Evolutionary conservation across 2,888 invertebrate species (phyloP), one percentile per base, ranked within the genome.

Genomic region (Polydrusus tereticollis): DNA sequence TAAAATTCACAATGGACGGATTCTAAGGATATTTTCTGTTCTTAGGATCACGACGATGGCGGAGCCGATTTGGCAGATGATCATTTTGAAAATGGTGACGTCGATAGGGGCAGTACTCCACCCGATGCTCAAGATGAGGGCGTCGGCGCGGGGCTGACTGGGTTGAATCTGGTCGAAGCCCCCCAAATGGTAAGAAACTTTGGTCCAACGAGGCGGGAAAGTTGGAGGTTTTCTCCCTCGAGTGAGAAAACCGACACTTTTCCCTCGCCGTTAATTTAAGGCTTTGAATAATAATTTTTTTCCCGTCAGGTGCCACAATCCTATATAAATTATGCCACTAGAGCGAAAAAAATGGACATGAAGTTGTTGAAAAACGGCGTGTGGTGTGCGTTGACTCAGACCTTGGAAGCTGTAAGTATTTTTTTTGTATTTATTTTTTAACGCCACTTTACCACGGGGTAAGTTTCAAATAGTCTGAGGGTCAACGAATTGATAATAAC

Each of bases 311-410:
- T 92, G 4, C 88, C 89, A 2, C 92, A 92, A 85, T 89, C 92
- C 55, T 89, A 91, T 79, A 92, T 96, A 73, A 90, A 91, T 0
- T 96, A 94, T 83, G 94, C 95, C 4, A 90, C 92, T 85, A 89
- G 92, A 66, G 94, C 96, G 4, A 96, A 96, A 82, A 93, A 92
- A 70, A 90, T 96, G 45, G 94, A 97, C 81, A 95, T 96, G 90
- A 93, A 92, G 80, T 92, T 90, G 81, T 84, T 96, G 50, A 96
- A 96, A 82, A 86, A 87, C n/a, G 88, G 90, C 63, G 92, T 95
- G 74, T 94, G 94, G 91, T 87, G 88, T 43, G 83, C 91, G 80
- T 82, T 52, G 82, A 85, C 3, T 78, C 83, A 66, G 18, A 18
- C 33, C 29, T 21, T 8, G 14, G 38, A 38, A 63, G 72, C 69